Evolutionary conservation across 2,113 vertebrate genomes (phyloP), one percentile per base, ranked within the genome.

Genomic region (Hepsetus odoe): DNA sequence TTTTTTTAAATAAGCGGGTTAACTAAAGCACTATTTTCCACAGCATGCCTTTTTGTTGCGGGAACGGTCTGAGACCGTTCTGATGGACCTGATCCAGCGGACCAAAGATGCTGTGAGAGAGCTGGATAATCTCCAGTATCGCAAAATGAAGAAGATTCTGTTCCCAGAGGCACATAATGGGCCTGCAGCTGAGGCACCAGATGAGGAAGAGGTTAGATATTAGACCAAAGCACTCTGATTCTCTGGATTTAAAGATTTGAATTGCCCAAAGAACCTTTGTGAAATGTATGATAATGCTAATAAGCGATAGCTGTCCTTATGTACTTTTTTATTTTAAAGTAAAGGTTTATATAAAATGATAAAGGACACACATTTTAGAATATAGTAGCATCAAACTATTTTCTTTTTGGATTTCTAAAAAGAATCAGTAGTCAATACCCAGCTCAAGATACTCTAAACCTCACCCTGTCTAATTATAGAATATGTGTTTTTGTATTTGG

Each of bases 101-200:
- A 99, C 98, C 79, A 99, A 99, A 85, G 97, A 99, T 89, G 98
- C 97, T 0, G 98, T 99, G 83, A 94, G 98, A 84, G 98, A 99
- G 76, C 91, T 99, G 86, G 98, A 99, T 92, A 99, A 99, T 92
- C 93, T 99, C 80, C 97, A 99, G 89, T 99, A 98, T 89, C 95
- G 97, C 83, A 99, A 99, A 89, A 98, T 99, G 98, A 99, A 99
- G 91, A 99, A 99, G 87, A 95, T 99, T 77, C 95, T 99, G 86
- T 99, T 99, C 90, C 97, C 98, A 78, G 97, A 99, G 93, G 95
- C 95, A 4, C 96, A 95, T 88, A 99, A 99, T 42, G 97, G 98
- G 69, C 96, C 96, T 59, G 90, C 95, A 42, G 95, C 94, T 0
- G 97, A 99, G 91, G 93, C 93, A 67, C 96, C 95, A 86, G 98